These are phyloP conservation scores for Martes martes DNA, from an alignment of 2,113 vertebrate genomes.

Conservation along the genomic window DNA sequence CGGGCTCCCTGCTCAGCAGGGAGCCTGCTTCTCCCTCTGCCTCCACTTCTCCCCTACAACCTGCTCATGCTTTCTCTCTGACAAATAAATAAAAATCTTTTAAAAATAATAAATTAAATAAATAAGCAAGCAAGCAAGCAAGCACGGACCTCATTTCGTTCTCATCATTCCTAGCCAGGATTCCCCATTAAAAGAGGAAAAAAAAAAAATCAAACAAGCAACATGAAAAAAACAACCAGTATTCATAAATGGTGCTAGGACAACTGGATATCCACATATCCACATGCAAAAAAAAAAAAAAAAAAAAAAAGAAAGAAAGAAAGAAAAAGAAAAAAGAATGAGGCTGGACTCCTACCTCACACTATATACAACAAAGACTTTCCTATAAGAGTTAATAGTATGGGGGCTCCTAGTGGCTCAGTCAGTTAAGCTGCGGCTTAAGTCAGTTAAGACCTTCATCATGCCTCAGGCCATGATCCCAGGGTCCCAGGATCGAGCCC, in stretches of 20 bases:
- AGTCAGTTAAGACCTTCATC: neutral
- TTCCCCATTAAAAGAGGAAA: neutral
- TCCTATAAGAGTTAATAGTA: neutral
- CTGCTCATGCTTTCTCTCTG: too few species aligned
- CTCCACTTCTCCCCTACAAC: too few species aligned
- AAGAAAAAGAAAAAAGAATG: neutral
- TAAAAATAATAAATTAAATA: too few species aligned
- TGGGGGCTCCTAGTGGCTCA: neutral
- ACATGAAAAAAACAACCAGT: neutral
- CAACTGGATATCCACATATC: neutral
- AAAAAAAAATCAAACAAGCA: neutral
- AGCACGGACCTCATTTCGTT: neutral
- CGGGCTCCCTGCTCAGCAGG: too few species aligned
- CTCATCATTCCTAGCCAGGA: neutral
- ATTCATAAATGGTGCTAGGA: neutral
- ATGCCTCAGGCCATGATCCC: neutral
- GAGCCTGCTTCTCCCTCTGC: too few species aligned
- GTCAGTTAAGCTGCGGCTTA: too few species aligned
- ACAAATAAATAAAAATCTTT: too few species aligned
- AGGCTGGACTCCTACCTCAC: neutral
- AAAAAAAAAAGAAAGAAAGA: too few species aligned
- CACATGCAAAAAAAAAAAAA: too few species aligned
- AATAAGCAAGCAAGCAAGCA: too few species aligned
- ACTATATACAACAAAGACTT: neutral
- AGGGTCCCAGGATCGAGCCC: neutral